Evolutionary conservation across 1,140 invertebrate species (phyloP), one percentile per base, ranked within the genome.

Genomic region (Pemphigus obesinymphae): DNA sequence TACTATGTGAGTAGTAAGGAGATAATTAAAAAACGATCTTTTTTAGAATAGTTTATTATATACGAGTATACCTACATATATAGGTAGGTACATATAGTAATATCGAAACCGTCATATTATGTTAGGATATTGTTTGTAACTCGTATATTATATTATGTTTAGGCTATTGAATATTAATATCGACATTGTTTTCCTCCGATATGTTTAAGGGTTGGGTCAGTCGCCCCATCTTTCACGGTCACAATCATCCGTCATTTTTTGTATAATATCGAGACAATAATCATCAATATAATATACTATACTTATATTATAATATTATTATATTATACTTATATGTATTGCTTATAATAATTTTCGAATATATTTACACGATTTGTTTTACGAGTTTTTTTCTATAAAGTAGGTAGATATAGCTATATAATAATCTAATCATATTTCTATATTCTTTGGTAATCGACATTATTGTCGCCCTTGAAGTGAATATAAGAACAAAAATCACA

Each of bases 121-220:
- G 20, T 50, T 4, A 13, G 48, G 1, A 6, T 45, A 70, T 70
- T 45, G 37, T 70, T 70, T 26, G 37, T 43, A 40, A n/a, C 20
- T 66, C 13, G 3, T 43, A 70, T 45, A 70, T 7, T n/a, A 11
- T 45, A 45, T 45, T 11, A 11, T 45, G 43, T 45, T 45, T 20
- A 7, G 7, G 11, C 68, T 26, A 75, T 75, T 48, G 43, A 75
- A 75, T 34, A 70, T 70, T 40, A 78, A 78, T 78, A 55, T 37
- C 75, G 53, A 78, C n/a, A n/a, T 78, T 58, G 53, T 78, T 40
- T 53, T 13, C 20, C n/a, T 34, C 43, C 72, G 15, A 0, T 45
- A 8, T 2, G 17, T 37, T 55, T 58, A 78, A 78, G 75, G 75
- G 75, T 78, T 55, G 50, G 72, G 72, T 43, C 23, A 26, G 40